Base-by-base conservation (phyloP, 2,888 invertebrate genomes). In the Cantharis flavilabris region DNA sequence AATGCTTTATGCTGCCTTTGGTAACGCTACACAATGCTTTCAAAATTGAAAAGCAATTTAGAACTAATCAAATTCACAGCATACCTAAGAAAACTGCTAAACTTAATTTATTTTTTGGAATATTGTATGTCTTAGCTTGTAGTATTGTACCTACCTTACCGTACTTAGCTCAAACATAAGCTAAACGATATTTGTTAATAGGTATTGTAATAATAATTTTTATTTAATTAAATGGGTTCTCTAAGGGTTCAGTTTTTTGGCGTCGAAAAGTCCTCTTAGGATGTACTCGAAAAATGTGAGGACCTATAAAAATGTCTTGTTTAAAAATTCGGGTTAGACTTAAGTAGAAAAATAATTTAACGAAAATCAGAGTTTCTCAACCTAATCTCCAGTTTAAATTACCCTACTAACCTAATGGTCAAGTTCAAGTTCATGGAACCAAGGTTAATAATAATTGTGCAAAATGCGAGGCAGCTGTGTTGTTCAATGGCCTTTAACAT, bases 61-160 rank as follows among this genome's bases (percentile, higher is more conserved):
- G 98, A 79, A 92, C 92, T 81, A 92, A 93, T 72, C 93, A 93
- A 79, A 94, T 97, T 90, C 92, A 93, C 82, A 91, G 91, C 87
- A 94, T 98, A 79, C 98, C 98, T 2, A 92, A 95, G 83, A 93
- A 95, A 89, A 97, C 98, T 64, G 98, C 98, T 10, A 94, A 95
- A 86, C 89, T 98, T 64, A 98, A 98, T 88, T 93, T 97, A 84
- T 95, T 94, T 88, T 94, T 98, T 89, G 98, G 97, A 62, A 92
- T 97, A 88, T 90, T 98, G 76, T 98, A 97, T 87, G 94, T 97
- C 82, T 90, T 96, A 78, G 94, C 97, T 73, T 95, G 96, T 88
- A 92, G 94, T 85, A 92, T 93, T 89, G 92, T 93, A 78, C 89
- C 91, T 78, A 90, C 90, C 82, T 87, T 94, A 82, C 94, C 94